These are phyloP conservation scores for Noctua janthina DNA, from an alignment of 2,888 invertebrate genomes.

Conservation along the genomic window DNA sequence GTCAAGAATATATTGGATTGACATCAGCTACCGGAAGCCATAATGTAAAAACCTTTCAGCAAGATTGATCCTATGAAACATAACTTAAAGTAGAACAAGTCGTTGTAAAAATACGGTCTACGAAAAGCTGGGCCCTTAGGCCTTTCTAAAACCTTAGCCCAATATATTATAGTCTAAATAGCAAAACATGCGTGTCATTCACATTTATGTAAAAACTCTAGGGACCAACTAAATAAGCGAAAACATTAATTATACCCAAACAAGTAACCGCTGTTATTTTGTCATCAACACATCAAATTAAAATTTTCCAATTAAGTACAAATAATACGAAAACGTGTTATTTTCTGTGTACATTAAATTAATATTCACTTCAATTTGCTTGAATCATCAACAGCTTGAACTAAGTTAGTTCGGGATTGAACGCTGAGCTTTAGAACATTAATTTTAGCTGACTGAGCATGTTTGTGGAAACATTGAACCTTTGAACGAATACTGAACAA, in stretches of 20 bases:
- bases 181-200: constrained; percentile 11
- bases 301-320: constrained; percentile 29
- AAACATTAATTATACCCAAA: constrained; percentile 30
- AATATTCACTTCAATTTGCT: constrained; percentile 32
- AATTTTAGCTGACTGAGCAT: constrained; percentile 21
- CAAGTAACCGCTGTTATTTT: constrained; percentile 29
- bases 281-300: constrained; percentile 38
- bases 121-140: background rate
- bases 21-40: background rate
- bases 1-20: background rate
- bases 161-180: background rate
- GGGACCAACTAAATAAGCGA: constrained; percentile 22
- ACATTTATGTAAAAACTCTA: constrained; percentile 9
- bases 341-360: constrained; percentile 33
- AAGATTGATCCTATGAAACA: background rate
- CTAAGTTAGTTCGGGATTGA: constrained; percentile 12
- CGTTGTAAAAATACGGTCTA: background rate
- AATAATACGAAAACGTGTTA: constrained; percentile 19
- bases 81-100: too few relatives aligned
- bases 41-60: background rate
- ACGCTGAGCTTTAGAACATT: constrained; percentile 20
- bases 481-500: background rate
- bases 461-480: constrained; percentile 21
- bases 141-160: background rate
- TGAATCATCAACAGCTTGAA: constrained; percentile 25